Percentiles rank a stretch among this genome's conserved stretches.
Conservation (phyloP, 1,140 invertebrate species). For the Conus betulinus region DNA sequence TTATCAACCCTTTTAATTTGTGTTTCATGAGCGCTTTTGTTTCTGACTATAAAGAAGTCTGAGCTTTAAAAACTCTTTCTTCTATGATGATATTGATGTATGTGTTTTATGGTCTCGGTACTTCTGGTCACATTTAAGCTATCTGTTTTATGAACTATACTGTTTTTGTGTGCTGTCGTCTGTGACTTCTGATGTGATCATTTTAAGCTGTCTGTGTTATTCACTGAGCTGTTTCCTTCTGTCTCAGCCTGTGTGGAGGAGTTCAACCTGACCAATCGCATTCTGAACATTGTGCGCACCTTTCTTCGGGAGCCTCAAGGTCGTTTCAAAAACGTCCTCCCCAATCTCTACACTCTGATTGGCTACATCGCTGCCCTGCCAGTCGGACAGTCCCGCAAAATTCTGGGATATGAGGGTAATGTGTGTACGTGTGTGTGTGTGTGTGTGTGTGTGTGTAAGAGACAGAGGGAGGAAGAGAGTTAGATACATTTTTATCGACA, state of each 20-base stretch:
- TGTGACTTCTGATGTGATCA: too few species aligned
- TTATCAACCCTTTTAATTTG: too few species aligned
- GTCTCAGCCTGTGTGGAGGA: constrained; percentile 46
- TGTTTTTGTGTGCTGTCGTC: too few species aligned
- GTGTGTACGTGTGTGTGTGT: constrained; percentile 5
- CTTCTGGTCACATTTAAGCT: too few species aligned
- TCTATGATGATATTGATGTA: not conserved
- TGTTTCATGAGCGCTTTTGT: too few species aligned
- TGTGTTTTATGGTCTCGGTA: not conserved
- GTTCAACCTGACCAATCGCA: constrained; percentile 43
- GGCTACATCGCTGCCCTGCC: constrained; percentile 55
- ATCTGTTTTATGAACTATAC: too few species aligned
- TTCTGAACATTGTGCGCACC: constrained; percentile 33
- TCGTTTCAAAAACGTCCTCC: constrained; percentile 50
- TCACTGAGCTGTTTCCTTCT: not conserved
- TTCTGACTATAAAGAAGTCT: too few species aligned
- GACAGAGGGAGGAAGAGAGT: not conserved
- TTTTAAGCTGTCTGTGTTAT: too few species aligned
- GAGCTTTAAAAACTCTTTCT: not conserved
- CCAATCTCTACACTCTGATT: constrained; percentile 54
- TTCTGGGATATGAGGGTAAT: constrained; percentile 28
- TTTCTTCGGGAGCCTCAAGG: constrained; percentile 48
- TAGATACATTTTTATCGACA: too few species aligned
- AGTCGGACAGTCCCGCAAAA: constrained; percentile 3
- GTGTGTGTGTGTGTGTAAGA: constrained; percentile 5